phyloP scores from a whole-genome alignment of 2,888 invertebrate species.

The Hyposoter dolosus region DNA sequence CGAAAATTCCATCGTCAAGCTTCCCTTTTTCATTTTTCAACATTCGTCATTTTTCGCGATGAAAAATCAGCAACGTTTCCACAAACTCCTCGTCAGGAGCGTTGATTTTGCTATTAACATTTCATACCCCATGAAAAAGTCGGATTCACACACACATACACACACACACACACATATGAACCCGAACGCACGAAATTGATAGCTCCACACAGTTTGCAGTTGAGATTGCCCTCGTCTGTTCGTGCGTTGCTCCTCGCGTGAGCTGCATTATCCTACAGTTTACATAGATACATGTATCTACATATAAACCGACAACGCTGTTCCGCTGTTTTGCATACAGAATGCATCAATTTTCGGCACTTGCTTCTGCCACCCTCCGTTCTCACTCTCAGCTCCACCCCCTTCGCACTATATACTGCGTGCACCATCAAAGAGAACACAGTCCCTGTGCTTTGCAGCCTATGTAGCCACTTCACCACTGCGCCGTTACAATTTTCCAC shows the following conservation, averaged over 20 bases:
- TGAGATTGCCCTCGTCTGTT: slow-evolving; percentile 47
- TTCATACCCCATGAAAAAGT: slow-evolving; percentile 12
- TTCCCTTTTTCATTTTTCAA: not conserved
- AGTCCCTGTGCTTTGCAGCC: slow-evolving; percentile 34
- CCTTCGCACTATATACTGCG: slow-evolving; percentile 27
- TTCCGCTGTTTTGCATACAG: slow-evolving; percentile 82
- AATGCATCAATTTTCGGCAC: slow-evolving; percentile 83
- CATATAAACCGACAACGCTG: slow-evolving; percentile 65
- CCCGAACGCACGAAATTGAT: not conserved
- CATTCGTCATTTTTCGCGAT: no score
- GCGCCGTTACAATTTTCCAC: slow-evolving; percentile 55
- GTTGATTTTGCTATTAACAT: not conserved
- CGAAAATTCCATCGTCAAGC: not conserved
- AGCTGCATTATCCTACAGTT: slow-evolving; percentile 30
- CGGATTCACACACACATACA: not conserved
- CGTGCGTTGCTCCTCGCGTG: slow-evolving; percentile 50
- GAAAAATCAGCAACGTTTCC: not conserved
- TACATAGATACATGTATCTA: not conserved
- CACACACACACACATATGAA: not conserved
- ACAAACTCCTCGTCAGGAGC: not conserved
- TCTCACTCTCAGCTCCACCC: slow-evolving; percentile 40
- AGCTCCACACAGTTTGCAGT: slow-evolving; percentile 34
- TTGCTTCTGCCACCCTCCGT: slow-evolving; percentile 71
- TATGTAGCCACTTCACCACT: slow-evolving; percentile 51
- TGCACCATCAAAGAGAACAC: slow-evolving; percentile 34